Evolutionary conservation across 1,140 invertebrate genomes (phyloP).

Genomic region (Aricia agestis): DNA sequence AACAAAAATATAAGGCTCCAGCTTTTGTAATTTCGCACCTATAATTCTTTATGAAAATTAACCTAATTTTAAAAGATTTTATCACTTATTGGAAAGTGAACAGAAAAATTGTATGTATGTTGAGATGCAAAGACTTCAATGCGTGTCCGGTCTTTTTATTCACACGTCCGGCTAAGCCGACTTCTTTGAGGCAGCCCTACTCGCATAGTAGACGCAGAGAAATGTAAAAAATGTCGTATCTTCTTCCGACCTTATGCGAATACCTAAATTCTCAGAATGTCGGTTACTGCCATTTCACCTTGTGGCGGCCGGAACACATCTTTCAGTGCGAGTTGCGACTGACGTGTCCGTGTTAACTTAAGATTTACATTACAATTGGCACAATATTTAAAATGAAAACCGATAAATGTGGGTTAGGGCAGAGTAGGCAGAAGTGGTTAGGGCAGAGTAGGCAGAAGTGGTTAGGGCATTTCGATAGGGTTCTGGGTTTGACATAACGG

Average conservation of each 20-base stretch:
- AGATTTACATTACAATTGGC: slow-evolving; percentile 5
- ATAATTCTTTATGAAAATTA: too few relatives aligned
- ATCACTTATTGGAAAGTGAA: too few relatives aligned
- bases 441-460: too few relatives aligned
- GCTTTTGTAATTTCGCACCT: too few relatives aligned
- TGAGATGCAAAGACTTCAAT: too few relatives aligned
- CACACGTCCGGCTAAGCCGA: too few relatives aligned
- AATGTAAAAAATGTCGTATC: slow-evolving; percentile 11
- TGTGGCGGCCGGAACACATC: neutral
- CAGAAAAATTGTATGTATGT: too few relatives aligned
- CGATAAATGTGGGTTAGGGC: neutral
- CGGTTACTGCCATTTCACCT: neutral
- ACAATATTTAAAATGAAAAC: neutral
- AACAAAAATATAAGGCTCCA: too few relatives aligned
- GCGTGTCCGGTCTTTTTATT: too few relatives aligned
- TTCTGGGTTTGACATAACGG: neutral
- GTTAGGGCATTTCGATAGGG: neutral
- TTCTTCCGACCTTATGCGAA: neutral
- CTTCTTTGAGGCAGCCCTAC: too few relatives aligned
- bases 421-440: too few relatives aligned
- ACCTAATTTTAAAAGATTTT: too few relatives aligned
- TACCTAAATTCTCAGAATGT: neutral
- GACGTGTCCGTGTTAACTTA: slow-evolving; percentile 3
- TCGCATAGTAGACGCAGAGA: neutral
- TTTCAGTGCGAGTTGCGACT: neutral